Base-by-base conservation (phyloP, 2,888 invertebrate genomes). In the Pteria penguin region DNA sequence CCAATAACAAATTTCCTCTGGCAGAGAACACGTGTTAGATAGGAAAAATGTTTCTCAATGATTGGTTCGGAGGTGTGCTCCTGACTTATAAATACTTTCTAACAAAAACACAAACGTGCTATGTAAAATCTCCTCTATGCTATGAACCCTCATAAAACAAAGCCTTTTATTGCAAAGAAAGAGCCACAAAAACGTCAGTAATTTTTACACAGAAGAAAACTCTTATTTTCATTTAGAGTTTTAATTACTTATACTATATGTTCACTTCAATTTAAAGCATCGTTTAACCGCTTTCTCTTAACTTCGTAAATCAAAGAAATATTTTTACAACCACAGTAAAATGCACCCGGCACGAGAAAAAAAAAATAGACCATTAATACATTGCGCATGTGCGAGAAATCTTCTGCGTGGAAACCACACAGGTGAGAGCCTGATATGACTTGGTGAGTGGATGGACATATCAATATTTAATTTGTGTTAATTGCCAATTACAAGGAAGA, bases 381-480 rank as follows among this genome's bases (percentile, higher is more conserved):
- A 45, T 8, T n/a, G 26, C 18, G 63, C 63, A 63, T 63, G 63
- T 36, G 63, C 63, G 63, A 32, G 33, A 52, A 26, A 27, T 66
- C 22, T 54, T 26, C 26, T 52, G 65, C 26, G 52, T 55, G 67
- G 67, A 54, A 67, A 67, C 67, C 0, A 55, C 31, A 31, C 67
- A 67, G 67, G 67, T 67, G 67, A 2, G 22, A n/a, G 4, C n/a
- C 29, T 3, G 31, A 14, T 26, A 31, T 55, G 31, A 11, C 8
- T 29, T 26, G 32, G 22, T 4, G 32, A n/a, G 18, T 26, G 36
- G 45, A 67, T 67, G 29, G 57, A 32, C 22, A 32, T 33, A 55
- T 67, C 36, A 67, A 67, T 67, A 67, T 67, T 67, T 54, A 67
- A 67, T 31, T 31, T 45, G 31, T 26, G 32, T 26, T 52, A 55